Conservation (phyloP, 23 tunicate genomes). For the Aplidium turbinatum region DNA sequence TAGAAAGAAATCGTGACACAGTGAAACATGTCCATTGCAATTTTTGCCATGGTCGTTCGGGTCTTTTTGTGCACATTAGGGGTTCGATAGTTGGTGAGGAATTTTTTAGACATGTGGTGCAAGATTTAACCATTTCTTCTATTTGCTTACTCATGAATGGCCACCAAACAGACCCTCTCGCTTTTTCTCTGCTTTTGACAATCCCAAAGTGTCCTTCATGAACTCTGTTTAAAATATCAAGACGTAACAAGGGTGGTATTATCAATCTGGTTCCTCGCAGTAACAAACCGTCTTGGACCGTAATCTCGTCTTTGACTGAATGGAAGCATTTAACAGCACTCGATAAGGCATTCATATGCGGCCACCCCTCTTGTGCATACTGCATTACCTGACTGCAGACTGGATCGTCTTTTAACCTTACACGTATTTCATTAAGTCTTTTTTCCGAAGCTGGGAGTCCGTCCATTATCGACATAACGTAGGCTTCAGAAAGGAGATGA, state of each 20-base stretch:
- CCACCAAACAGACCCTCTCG: slow-evolving; percentile 15
- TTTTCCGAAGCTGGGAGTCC: not conserved
- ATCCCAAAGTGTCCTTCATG: slow-evolving; percentile 28
- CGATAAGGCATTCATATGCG: too few relatives aligned
- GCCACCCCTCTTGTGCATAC: not conserved
- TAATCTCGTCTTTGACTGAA: not conserved
- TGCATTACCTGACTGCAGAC: not conserved
- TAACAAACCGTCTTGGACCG: not conserved
- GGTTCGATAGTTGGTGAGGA: too few relatives aligned
- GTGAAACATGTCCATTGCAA: too few relatives aligned
- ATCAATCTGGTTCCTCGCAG: not conserved
- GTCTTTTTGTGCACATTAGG: too few relatives aligned
- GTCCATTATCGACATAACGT: too few relatives aligned
- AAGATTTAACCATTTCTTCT: too few relatives aligned
- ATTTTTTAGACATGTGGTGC: too few relatives aligned
- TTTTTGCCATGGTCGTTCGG: too few relatives aligned
- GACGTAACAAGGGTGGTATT: slow-evolving; percentile 11
- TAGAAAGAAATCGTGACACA: too few relatives aligned
- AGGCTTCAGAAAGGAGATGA: not conserved
- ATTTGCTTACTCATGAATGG: too few relatives aligned
- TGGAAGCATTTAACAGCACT: not conserved
- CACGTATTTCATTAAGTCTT: not conserved
- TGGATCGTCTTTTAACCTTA: not conserved
- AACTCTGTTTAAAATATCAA: not conserved
- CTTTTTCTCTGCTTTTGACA: slow-evolving; percentile 6